These are phyloP conservation scores for Hemistola chrysoprasaria DNA, from an alignment of 2,888 invertebrate genomes.

Conservation along the genomic window DNA sequence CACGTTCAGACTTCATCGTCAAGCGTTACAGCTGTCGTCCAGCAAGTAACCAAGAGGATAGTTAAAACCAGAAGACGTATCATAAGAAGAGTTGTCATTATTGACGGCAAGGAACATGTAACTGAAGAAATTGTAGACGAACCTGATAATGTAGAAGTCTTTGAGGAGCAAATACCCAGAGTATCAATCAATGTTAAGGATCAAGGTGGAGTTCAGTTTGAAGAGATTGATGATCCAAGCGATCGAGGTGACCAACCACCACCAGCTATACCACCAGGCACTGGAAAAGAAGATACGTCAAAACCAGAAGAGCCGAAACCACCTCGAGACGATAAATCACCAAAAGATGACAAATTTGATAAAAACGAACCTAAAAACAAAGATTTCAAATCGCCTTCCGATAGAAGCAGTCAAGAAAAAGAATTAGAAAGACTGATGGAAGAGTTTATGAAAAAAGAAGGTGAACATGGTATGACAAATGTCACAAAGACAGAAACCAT, in stretches of 20 bases:
- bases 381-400: conserved; percentile 19
- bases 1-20: conserved; percentile 84
- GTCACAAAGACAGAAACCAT: conserved; percentile 12
- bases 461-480: conserved; percentile 3
- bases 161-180: conserved; percentile 87
- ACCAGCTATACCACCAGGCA: conserved; percentile 34
- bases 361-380: conserved; percentile 29
- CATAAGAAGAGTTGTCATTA: conserved; percentile 88
- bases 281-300: conserved; percentile 26
- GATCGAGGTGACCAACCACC: conserved; percentile 39
- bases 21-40: conserved; percentile 89
- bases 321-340: conserved; percentile 16
- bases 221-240: conserved; percentile 50
- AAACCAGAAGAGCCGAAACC: conserved; percentile 26
- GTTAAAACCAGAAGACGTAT: conserved; percentile 88
- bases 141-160: conserved; percentile 89
- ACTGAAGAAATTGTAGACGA: conserved; percentile 93
- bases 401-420: conserved; percentile 31
- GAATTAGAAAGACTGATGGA: conserved; percentile 43
- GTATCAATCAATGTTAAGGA: conserved; percentile 86
- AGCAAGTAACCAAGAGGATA: conserved; percentile 90
- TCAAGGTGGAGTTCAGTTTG: conserved; percentile 72
- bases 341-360: conserved; percentile 20
- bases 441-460: conserved; percentile 48
- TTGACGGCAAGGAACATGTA: conserved; percentile 92